These are phyloP conservation scores for Diadumene lineata DNA, from an alignment of 92 coral and sea anemone species.

Conservation along the genomic window DNA sequence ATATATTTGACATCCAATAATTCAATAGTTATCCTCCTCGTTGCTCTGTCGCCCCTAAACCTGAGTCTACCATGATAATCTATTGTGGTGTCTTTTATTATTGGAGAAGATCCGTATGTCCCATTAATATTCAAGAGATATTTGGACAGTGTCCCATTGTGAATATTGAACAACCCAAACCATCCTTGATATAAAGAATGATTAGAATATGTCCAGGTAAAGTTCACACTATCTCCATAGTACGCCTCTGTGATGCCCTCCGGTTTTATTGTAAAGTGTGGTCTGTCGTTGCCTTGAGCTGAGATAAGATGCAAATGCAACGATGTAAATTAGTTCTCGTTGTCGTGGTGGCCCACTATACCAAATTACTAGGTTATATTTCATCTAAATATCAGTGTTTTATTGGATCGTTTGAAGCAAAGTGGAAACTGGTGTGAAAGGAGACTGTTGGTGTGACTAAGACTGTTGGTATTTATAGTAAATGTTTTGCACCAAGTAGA, in stretches of 20 bases:
- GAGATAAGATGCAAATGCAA: background rate
- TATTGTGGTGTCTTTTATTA: background rate
- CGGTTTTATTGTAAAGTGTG: constrained; percentile 16
- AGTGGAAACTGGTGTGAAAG: too few species aligned
- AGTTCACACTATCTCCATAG: constrained; percentile 31
- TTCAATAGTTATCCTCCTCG: constrained; percentile 27
- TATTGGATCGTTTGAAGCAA: too few species aligned
- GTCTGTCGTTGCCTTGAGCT: constrained; percentile 37
- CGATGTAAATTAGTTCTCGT: background rate
- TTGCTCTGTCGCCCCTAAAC: constrained; percentile 40
- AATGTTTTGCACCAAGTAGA: too few species aligned
- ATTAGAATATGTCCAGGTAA: constrained; percentile 33
- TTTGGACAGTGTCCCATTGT: background rate
- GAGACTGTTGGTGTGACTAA: too few species aligned
- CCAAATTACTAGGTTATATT: too few species aligned
- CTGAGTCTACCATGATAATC: constrained; percentile 17
- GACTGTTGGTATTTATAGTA: too few species aligned
- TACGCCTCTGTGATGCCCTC: constrained; percentile 19
- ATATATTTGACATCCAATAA: constrained; percentile 3
- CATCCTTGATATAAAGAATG: constrained; percentile 12
- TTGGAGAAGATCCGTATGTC: background rate
- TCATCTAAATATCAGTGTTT: too few species aligned
- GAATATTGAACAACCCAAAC: constrained; percentile 32
- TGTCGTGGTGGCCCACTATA: too few species aligned
- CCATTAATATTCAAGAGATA: constrained; percentile 1